Evolutionary conservation across 1,140 invertebrate species (phyloP).

Genomic region (Drosophila pseudoobscura): DNA sequence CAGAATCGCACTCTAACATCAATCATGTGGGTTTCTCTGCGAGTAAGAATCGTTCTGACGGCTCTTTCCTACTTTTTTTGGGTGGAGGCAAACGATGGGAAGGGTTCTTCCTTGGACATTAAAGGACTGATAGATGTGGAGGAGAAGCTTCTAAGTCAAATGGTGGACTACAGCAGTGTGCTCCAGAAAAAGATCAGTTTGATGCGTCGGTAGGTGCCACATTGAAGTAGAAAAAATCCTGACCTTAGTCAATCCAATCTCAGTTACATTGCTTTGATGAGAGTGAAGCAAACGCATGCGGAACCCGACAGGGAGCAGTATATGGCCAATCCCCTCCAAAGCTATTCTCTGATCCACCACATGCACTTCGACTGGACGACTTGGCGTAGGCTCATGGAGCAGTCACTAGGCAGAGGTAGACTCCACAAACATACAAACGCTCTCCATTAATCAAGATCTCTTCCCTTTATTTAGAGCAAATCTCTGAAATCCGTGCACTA

Average conservation of each 20-base stretch:
- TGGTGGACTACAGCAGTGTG: not conserved
- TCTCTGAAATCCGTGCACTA: not conserved
- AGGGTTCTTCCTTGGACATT: too few relatives aligned
- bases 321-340: slow-evolving; percentile 82
- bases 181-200: not conserved
- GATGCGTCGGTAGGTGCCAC: slow-evolving; percentile 6
- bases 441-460: too few relatives aligned
- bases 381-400: slow-evolving; percentile 3
- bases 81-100: too few relatives aligned
- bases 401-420: not conserved
- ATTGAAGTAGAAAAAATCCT: not conserved
- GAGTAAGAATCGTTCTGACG: too few relatives aligned
- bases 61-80: too few relatives aligned
- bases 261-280: not conserved
- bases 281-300: not conserved
- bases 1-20: too few relatives aligned
- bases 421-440: not conserved
- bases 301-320: slow-evolving; percentile 83
- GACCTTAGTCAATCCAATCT: too few relatives aligned
- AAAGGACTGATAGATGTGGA: not conserved
- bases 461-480: not conserved
- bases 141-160: not conserved
- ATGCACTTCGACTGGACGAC: slow-evolving; percentile 1
- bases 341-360: not conserved
- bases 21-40: too few relatives aligned